Percentiles rank a stretch among this genome's conserved stretches.
Evolutionary conservation across 2,888 invertebrate genomes (phyloP).

Genomic region (Azorinus chamasolen): DNA sequence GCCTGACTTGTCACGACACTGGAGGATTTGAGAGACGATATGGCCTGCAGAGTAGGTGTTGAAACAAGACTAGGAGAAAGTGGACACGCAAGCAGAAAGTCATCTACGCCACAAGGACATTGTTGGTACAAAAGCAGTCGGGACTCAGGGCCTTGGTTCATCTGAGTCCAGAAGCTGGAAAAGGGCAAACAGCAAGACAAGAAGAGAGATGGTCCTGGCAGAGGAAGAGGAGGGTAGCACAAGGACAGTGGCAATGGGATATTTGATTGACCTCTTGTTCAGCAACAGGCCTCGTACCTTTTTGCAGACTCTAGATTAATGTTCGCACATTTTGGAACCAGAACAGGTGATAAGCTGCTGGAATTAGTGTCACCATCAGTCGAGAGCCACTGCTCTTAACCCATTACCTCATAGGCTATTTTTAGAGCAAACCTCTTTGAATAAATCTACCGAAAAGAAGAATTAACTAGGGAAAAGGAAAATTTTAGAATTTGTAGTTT

Average conservation of each 20-base stretch:
- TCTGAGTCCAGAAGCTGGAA: neutral
- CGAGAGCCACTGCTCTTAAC: too few relatives aligned
- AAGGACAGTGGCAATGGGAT: neutral
- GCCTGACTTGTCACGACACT: slow-evolving; percentile 27
- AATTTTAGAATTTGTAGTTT: too few relatives aligned
- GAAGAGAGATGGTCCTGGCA: neutral
- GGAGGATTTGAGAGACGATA: slow-evolving; percentile 27
- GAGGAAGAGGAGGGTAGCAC: neutral
- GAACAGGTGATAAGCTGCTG: too few relatives aligned
- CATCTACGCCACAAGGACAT: slow-evolving; percentile 5
- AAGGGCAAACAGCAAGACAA: neutral
- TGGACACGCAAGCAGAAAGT: slow-evolving; percentile 27
- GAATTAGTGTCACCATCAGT: too few relatives aligned
- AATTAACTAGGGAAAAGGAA: too few relatives aligned
- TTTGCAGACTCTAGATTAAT: too few relatives aligned
- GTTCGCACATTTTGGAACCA: too few relatives aligned
- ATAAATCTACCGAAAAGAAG: too few relatives aligned
- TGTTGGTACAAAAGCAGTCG: neutral
- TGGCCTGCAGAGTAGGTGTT: slow-evolving; percentile 11
- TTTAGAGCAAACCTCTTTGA: too few relatives aligned
- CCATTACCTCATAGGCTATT: too few relatives aligned
- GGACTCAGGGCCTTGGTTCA: neutral
- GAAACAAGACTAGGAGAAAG: slow-evolving; percentile 25
- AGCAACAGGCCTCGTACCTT: too few relatives aligned
- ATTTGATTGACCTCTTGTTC: too few relatives aligned